Conservation (phyloP, 2,113 vertebrate species). For the Morone chrysops region DNA sequence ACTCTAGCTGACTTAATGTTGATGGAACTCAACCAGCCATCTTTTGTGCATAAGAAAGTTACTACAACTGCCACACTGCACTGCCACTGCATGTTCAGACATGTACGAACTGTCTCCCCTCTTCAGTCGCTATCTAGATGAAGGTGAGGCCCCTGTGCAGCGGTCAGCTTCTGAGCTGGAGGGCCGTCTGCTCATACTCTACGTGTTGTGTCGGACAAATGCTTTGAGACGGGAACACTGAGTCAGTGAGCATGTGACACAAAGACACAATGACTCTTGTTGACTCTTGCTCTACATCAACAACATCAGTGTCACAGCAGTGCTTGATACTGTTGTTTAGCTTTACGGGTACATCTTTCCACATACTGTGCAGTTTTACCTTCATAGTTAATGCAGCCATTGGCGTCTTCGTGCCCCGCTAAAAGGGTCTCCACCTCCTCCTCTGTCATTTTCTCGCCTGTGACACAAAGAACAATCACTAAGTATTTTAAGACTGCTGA, state of each 20-base stretch:
- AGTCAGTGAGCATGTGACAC: constrained; percentile 29
- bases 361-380: constrained; percentile 74
- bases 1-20: background rate
- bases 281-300: background rate
- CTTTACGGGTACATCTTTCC: background rate
- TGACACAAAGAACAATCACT: background rate
- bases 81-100: background rate
- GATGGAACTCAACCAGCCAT: background rate
- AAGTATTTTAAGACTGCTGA: background rate
- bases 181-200: background rate
- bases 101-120: background rate
- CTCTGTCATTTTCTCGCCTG: constrained; percentile 93
- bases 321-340: background rate
- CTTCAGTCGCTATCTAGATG: background rate
- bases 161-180: background rate
- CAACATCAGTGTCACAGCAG: background rate
- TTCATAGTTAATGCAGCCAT: constrained; percentile 93
- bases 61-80: background rate
- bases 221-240: constrained; percentile 84
- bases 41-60: background rate
- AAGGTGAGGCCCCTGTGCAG: background rate
- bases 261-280: background rate
- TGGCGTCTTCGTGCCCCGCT: constrained; percentile 90
- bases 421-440: constrained; percentile 91
- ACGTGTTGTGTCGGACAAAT: constrained; percentile 85